phyloP scores from a whole-genome alignment of 2,113 vertebrate genomes.

The Aphyosemion australe region DNA sequence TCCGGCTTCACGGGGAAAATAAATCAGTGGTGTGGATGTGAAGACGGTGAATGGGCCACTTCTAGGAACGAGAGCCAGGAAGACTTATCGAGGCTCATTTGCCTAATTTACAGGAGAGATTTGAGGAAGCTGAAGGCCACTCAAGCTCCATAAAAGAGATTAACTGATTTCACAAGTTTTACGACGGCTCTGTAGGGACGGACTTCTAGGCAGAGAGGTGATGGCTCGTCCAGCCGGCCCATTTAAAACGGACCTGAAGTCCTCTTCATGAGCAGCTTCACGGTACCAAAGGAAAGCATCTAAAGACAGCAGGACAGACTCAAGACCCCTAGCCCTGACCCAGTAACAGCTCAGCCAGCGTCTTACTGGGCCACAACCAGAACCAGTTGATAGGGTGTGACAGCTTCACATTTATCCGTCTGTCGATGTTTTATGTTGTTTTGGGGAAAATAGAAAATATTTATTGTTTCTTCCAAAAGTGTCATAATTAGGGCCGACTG shows the following conservation, averaged over 20 bases:
- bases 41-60: slow-evolving; percentile 44
- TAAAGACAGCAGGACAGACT: not conserved
- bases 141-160: slow-evolving; percentile 51
- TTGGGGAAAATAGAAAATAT: too few species aligned
- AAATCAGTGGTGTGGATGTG: slow-evolving; percentile 49
- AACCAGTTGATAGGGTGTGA: too few species aligned
- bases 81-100: slow-evolving; percentile 58
- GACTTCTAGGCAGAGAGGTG: slow-evolving; percentile 30
- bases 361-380: too few species aligned
- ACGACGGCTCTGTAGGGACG: slow-evolving; percentile 87
- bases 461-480: too few species aligned
- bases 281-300: not conserved
- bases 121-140: slow-evolving; percentile 53
- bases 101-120: slow-evolving; percentile 58
- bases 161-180: slow-evolving; percentile 88
- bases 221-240: slow-evolving; percentile 17
- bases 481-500: too few species aligned
- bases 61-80: slow-evolving; percentile 49
- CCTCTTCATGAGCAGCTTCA: not conserved
- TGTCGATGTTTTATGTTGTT: too few species aligned
- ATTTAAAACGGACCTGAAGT: not conserved
- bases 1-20: slow-evolving; percentile 45
- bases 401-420: too few species aligned
- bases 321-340: too few species aligned
- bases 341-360: too few species aligned